Conservation (phyloP, 2,888 invertebrate genomes). For the Trissolcus japonicus region DNA sequence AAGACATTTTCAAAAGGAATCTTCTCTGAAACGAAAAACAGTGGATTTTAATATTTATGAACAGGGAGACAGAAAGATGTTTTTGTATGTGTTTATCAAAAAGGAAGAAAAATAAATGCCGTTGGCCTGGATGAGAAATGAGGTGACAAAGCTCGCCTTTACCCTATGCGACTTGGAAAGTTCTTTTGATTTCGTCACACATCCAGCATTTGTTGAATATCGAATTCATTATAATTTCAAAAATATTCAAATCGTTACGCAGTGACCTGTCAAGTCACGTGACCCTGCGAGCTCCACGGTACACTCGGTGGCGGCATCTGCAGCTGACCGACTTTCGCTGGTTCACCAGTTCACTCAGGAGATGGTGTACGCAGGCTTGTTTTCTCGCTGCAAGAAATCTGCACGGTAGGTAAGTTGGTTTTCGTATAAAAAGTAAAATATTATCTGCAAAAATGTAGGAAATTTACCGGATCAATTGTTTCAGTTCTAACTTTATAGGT, state of each 20-base stretch:
- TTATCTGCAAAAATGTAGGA: too few relatives aligned
- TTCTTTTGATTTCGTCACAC: constrained; percentile 7
- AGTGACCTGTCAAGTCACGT: constrained; percentile 42
- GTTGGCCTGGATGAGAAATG: too few relatives aligned
- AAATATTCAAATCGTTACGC: constrained; percentile 49
- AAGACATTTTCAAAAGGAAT: too few relatives aligned
- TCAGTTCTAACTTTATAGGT: too few relatives aligned
- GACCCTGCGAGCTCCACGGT: neutral
- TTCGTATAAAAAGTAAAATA: neutral
- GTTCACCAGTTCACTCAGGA: neutral
- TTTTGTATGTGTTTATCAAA: too few relatives aligned
- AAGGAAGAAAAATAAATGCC: too few relatives aligned
- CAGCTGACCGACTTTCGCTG: constrained; percentile 14
- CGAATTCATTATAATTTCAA: constrained; percentile 42
- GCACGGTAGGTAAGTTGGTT: neutral
- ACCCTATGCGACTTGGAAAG: neutral
- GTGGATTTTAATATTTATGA: too few relatives aligned
- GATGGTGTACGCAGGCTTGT: constrained; percentile 5
- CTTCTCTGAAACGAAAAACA: too few relatives aligned
- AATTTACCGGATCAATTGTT: too few relatives aligned
- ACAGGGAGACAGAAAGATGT: too few relatives aligned
- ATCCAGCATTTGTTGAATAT: constrained; percentile 11
- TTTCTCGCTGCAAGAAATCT: neutral
- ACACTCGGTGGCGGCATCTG: constrained; percentile 25
- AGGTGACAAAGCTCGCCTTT: neutral